Base-by-base conservation (phyloP, 35 echinoderm and acorn worm species). In the Ophiothrix spiculata region DNA sequence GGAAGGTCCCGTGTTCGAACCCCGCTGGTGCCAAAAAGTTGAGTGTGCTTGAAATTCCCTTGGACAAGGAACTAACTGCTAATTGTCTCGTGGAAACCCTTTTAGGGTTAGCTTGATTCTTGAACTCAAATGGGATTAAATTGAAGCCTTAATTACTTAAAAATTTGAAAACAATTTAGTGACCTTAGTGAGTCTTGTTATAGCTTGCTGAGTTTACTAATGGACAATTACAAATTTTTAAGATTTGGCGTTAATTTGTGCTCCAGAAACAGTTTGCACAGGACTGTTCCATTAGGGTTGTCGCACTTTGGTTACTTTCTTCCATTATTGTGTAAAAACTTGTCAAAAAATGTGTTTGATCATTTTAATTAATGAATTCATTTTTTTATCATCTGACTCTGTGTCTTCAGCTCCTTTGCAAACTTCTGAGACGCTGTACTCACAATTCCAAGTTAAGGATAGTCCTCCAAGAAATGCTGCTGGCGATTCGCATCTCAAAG, bases 351-450 rank as follows among this genome's bases (percentile, higher is more conserved):
- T 74, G n/a, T 15, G 2, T 74, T 32, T 32, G n/a, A 29, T 17
- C n/a, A 0, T 19, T 8, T 32, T 74, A 32, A 74, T 32, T 74
- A 74, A 29, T 74, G 33, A 74, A 29, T 74, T 12, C 64, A 29
- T 80, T 33, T 56, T 28, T 31, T 34, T 23, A 4, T 69, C 36
- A n/a, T n/a, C 34, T 37, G 37, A 1, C 69, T n/a, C 14, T 21
- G n/a, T n/a, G n/a, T n/a, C n/a, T 56, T 2, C 33, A 92, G 90
- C 78, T 17, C 84, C 90, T 21, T 69, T 92, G 42, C 86, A 83
- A 60, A 39, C 80, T 46, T 82, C 80, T 1, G 80, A 82, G 40
- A 82, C 80, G 10, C 25, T 82, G 25, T 82, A 46, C 33, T 38
- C 40, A 17, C 39, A 39, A 31, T 82, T 82, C 33, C 38, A 40